Percentiles rank a stretch among this genome's conserved stretches.
These are phyloP conservation scores for Typhlichthys eigenmanni DNA, from an alignment of 2,797 vertebrate species.

Conservation along the genomic window DNA sequence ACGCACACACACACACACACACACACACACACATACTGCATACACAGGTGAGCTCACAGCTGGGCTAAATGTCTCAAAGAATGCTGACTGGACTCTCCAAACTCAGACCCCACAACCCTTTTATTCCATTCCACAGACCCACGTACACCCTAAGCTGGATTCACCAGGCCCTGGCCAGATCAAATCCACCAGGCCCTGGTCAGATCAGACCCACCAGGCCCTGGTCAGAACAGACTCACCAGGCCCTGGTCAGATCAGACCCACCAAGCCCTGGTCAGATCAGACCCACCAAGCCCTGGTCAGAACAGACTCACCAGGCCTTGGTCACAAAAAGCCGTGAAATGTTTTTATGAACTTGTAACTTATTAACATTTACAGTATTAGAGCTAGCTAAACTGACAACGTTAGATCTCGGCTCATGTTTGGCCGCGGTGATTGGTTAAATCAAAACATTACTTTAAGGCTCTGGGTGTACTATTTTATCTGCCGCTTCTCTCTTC, in stretches of 20 bases:
- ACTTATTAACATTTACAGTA: too few species aligned
- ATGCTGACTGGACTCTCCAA: slow-evolving; percentile 13
- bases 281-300: slow-evolving; percentile 8
- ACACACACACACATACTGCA: slow-evolving; percentile 17
- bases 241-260: slow-evolving; percentile 30
- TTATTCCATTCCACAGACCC: slow-evolving; percentile 20
- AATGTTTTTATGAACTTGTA: background rate
- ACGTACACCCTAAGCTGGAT: slow-evolving; percentile 28
- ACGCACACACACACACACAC: slow-evolving; percentile 12
- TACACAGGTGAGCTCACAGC: slow-evolving; percentile 38
- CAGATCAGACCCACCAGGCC: slow-evolving; percentile 18
- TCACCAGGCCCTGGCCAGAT: slow-evolving; percentile 24
- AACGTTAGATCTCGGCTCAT: too few species aligned
- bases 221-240: background rate
- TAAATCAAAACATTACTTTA: slow-evolving; percentile 21
- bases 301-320: too few species aligned
- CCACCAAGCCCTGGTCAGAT: slow-evolving; percentile 24
- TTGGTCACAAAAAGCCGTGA: background rate
- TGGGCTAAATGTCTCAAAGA: slow-evolving; percentile 39
- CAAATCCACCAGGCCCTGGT: slow-evolving; percentile 8
- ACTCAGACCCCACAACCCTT: slow-evolving; percentile 17
- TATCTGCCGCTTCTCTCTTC: slow-evolving; percentile 9
- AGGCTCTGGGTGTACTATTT: slow-evolving; percentile 7
- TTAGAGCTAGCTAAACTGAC: too few species aligned
- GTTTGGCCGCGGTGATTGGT: too few species aligned